Base-by-base conservation (phyloP, 1,140 invertebrate species). In the Pteromalus puparum region DNA sequence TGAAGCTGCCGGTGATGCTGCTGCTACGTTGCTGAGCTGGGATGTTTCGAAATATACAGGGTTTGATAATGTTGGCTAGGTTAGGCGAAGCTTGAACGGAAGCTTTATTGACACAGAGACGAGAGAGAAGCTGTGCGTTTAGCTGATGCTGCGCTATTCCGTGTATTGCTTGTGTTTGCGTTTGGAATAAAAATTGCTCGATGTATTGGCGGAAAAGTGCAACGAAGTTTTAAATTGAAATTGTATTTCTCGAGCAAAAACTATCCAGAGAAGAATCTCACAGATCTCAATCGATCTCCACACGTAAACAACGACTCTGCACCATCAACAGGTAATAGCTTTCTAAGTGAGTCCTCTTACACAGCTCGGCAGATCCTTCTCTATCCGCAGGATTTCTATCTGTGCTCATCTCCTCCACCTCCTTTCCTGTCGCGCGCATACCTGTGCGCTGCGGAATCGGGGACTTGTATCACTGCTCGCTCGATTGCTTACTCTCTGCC, bases 301-400 rank as follows among this genome's bases (percentile, higher is more conserved):
- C 18, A 53, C 48, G 48, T 53, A 53, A 53, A 80, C 67, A 81
- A 80, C 24, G 6, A 68, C n/a, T 73, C 18, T n/a, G n/a, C 15
- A 28, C 67, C 24, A 73, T 73, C 30, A n/a, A 46, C 26, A n/a
- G 34, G 67, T 67, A 46, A 70, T 72, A 24, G 38, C n/a, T n/a
- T 30, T 15, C 24, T 53, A 48, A 73, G 84, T 74, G 82, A 85
- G 65, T 85, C 67, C 78, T 70, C 65, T 80, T 76, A 42, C 46
- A 70, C 82, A 28, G 78, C 81, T 73, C 82, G 79, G 82, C 72
- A 30, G 24, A 24, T 68, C 6, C 21, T 68, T 1, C 48, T 68
- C 12, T 68, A n/a, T 68, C 82, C 74, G 46, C 74, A 74, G 78
- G 81, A 83, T 86, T 87, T 87, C 84, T 85, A 87, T 87, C 82